phyloP scores from a whole-genome alignment of 2,888 invertebrate species.

The Cheiracanthium punctorium region DNA sequence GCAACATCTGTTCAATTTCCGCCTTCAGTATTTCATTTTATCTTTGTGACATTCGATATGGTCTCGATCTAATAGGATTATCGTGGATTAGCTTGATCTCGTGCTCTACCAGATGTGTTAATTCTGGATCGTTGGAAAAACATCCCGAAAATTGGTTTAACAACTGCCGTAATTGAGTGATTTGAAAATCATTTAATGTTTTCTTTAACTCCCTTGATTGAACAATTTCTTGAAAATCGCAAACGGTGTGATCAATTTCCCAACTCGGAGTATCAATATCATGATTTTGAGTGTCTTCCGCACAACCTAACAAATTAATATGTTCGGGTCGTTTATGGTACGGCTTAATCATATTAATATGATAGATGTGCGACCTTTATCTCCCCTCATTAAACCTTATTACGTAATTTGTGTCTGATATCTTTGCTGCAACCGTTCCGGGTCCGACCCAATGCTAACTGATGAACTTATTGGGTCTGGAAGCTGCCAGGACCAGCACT shows the following conservation, averaged over 20 bases:
- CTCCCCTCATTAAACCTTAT: neutral
- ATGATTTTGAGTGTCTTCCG: no score
- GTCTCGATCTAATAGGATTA: neutral
- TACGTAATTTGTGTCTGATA: slow-evolving; percentile 21
- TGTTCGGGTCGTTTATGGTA: neutral
- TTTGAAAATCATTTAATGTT: neutral
- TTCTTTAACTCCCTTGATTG: neutral
- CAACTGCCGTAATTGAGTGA: neutral
- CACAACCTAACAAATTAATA: neutral
- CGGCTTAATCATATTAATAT: neutral
- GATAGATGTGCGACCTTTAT: neutral
- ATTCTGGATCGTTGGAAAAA: neutral
- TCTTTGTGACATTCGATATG: neutral
- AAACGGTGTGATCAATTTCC: neutral
- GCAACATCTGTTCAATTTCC: no score
- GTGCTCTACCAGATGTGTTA: neutral
- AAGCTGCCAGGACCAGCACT: neutral
- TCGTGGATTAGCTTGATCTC: neutral
- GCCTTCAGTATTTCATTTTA: neutral
- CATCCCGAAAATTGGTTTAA: neutral
- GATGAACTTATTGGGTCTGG: neutral
- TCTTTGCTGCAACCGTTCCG: neutral
- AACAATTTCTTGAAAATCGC: neutral
- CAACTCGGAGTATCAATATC: neutral
- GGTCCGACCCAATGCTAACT: neutral